These are phyloP conservation scores for Calameuta pallipes DNA, from an alignment of 2,888 invertebrate species.

Conservation along the genomic window DNA sequence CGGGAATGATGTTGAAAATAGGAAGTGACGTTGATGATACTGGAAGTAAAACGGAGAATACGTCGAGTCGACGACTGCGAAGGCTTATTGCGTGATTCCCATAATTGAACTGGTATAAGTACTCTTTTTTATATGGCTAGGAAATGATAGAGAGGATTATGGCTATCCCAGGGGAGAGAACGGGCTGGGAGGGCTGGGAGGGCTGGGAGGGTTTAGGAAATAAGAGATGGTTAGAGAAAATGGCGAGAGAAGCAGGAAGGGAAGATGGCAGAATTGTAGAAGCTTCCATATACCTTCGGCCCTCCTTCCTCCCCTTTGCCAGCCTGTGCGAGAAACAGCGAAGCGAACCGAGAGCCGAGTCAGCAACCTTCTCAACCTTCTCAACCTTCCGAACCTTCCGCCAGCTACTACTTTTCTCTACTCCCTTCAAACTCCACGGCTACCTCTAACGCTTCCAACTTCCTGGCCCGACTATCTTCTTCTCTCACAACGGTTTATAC, in stretches of 20 bases:
- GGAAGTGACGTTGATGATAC: slow-evolving; percentile 7
- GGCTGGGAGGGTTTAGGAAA: background rate
- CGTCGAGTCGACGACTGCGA: slow-evolving; percentile 11
- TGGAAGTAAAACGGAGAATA: slow-evolving; percentile 16
- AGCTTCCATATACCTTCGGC: background rate
- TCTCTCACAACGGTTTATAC: slow-evolving; percentile 12
- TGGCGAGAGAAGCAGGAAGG: slow-evolving; percentile 25
- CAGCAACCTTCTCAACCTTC: slow-evolving; percentile 38
- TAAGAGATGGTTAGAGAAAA: background rate
- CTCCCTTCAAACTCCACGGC: slow-evolving; percentile 12
- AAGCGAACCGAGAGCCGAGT: slow-evolving; percentile 29
- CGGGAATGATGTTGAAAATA: slow-evolving; percentile 6
- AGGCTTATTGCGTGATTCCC: slow-evolving; percentile 32
- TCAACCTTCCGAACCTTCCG: slow-evolving; percentile 23
- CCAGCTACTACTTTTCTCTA: slow-evolving; percentile 29
- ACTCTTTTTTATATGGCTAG: slow-evolving; percentile 55
- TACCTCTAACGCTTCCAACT: slow-evolving; percentile 30
- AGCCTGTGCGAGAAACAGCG: background rate
- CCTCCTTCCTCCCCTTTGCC: background rate
- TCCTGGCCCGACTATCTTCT: slow-evolving; percentile 27
- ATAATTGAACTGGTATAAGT: slow-evolving; percentile 54
- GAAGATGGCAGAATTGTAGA: slow-evolving; percentile 20
- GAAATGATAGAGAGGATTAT: slow-evolving; percentile 62
- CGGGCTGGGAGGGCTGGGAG: background rate
- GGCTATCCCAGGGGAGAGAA: slow-evolving; percentile 45